Conservation (phyloP, 2,797 vertebrate species). For the Rachycentron canadum region DNA sequence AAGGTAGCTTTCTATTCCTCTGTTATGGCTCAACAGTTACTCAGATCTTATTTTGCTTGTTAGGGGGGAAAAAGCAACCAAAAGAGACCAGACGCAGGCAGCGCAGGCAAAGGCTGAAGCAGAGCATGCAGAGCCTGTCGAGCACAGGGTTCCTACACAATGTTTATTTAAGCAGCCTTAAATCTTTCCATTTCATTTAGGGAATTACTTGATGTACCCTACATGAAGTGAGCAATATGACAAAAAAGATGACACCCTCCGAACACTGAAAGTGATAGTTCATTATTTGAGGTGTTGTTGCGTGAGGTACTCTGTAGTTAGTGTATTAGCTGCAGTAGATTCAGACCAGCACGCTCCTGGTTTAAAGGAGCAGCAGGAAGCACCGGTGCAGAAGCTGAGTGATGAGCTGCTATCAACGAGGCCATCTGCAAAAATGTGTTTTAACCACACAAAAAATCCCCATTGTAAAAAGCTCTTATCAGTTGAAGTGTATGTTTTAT, state of each 20-base stretch:
- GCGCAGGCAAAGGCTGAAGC: constrained; percentile 33
- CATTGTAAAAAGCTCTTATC: no score
- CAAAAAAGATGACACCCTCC: not conserved
- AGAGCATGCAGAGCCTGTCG: constrained; percentile 40
- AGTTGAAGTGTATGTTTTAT: no score
- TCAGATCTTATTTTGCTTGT: constrained; percentile 30
- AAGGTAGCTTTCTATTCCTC: not conserved
- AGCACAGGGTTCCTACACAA: constrained; percentile 55
- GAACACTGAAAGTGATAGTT: not conserved
- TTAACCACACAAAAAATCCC: no score
- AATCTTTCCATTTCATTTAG: not conserved
- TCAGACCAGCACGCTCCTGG: no score
- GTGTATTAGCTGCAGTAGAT: no score
- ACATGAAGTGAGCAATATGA: not conserved
- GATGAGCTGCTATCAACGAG: no score
- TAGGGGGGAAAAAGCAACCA: constrained; percentile 46
- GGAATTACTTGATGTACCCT: not conserved
- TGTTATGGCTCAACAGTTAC: not conserved
- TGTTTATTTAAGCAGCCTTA: not conserved
- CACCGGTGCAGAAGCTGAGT: no score
- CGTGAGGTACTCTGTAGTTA: no score
- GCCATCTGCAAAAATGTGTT: no score
- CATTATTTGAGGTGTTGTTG: no score
- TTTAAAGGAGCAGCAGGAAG: no score
- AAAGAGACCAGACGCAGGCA: constrained; percentile 46